Evolutionary conservation across 2,113 vertebrate species (phyloP).

Genomic region (Istiophorus platypterus): DNA sequence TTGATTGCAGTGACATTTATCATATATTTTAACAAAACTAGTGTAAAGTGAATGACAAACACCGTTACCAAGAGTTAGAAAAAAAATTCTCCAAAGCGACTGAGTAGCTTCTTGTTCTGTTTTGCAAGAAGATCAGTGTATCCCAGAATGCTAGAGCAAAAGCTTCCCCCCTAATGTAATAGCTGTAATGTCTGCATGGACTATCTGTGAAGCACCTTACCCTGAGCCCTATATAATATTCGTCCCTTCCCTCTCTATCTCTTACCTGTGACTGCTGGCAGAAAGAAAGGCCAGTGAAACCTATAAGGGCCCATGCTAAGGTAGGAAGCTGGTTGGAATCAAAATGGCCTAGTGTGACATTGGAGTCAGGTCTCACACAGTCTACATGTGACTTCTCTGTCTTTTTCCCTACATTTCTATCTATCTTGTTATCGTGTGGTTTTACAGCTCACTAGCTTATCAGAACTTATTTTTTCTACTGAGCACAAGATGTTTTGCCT

Average conservation of each 20-base stretch:
- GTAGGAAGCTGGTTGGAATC: slow-evolving; percentile 66
- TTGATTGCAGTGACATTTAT: background rate
- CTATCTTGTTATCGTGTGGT: background rate
- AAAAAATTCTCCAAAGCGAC: background rate
- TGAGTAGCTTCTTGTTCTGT: background rate
- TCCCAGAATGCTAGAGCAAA: background rate
- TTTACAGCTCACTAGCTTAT: slow-evolving; percentile 1
- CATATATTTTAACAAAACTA: background rate
- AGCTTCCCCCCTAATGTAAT: background rate
- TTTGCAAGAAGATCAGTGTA: background rate
- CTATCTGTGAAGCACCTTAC: background rate
- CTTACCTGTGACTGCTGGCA: slow-evolving; percentile 68
- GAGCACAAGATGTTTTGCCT: slow-evolving; percentile 29
- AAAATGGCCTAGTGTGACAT: slow-evolving; percentile 25
- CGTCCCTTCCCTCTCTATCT: slow-evolving; percentile 45
- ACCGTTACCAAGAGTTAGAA: background rate
- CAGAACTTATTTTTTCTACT: slow-evolving; percentile 3
- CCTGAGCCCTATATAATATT: slow-evolving; percentile 49
- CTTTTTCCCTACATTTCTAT: background rate
- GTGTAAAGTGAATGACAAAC: background rate
- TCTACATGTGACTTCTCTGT: slow-evolving; percentile 1
- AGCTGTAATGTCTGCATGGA: background rate
- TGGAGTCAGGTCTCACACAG: background rate
- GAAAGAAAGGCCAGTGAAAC: slow-evolving; percentile 72
- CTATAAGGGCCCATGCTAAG: slow-evolving; percentile 73